These are phyloP conservation scores for Cosmia pyralina DNA, from an alignment of 2,888 invertebrate genomes.

Conservation along the genomic window DNA sequence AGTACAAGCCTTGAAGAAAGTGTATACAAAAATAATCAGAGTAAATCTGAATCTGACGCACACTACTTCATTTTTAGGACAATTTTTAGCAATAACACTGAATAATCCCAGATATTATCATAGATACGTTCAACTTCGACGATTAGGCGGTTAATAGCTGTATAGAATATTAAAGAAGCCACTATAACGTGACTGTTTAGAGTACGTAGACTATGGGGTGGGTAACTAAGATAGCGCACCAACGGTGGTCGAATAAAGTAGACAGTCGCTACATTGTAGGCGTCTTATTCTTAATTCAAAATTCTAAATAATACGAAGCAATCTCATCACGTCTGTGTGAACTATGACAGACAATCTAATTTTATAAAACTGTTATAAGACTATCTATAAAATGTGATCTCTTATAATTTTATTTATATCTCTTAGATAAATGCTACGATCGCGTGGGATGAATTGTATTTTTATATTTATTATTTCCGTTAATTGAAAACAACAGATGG, in stretches of 20 bases:
- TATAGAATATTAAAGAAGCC: slow-evolving; percentile 41
- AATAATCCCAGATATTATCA: slow-evolving; percentile 26
- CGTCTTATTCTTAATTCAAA: slow-evolving; percentile 73
- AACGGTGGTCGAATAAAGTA: slow-evolving; percentile 54
- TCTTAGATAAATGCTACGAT: slow-evolving; percentile 78
- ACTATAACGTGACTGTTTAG: slow-evolving; percentile 50
- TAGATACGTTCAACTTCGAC: slow-evolving; percentile 41
- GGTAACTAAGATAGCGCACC: slow-evolving; percentile 32
- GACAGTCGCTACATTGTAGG: slow-evolving; percentile 51
- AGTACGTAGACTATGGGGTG: slow-evolving; percentile 44
- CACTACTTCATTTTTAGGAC: slow-evolving; percentile 35
- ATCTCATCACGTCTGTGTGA: slow-evolving; percentile 75
- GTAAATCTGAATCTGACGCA: background rate
- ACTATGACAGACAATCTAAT: slow-evolving; percentile 61
- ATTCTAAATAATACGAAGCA: slow-evolving; percentile 84
- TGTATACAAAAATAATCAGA: slow-evolving; percentile 42
- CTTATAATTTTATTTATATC: slow-evolving; percentile 75
- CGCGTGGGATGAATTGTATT: slow-evolving; percentile 71
- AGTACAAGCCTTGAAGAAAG: slow-evolving; percentile 46
- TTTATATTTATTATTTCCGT: too few relatives aligned
- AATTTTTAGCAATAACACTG: slow-evolving; percentile 57
- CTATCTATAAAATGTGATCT: slow-evolving; percentile 85
- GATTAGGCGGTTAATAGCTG: slow-evolving; percentile 41
- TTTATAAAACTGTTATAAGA: slow-evolving; percentile 67
- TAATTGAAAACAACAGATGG: slow-evolving; percentile 33